phyloP scores from a whole-genome alignment of 2,888 invertebrate species.

The Lysandra bellargus region DNA sequence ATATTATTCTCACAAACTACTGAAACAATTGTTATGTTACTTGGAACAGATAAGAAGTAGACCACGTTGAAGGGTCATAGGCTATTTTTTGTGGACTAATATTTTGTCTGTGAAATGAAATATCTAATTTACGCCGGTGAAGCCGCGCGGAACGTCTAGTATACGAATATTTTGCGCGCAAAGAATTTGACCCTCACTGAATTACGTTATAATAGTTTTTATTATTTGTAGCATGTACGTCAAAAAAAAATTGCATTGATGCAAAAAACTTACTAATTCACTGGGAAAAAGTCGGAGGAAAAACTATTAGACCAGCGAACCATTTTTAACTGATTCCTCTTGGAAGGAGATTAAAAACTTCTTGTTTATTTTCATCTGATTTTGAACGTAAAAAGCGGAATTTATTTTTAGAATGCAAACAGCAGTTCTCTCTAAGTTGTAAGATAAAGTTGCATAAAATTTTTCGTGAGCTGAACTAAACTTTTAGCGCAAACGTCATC shows the following conservation, averaged over 20 bases:
- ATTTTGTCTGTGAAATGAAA: too few relatives aligned
- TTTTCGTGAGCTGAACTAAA: constrained; percentile 34
- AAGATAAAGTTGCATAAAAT: constrained; percentile 33
- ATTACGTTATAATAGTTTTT: too few relatives aligned
- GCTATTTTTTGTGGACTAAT: too few relatives aligned
- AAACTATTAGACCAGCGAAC: neutral
- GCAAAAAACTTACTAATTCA: neutral
- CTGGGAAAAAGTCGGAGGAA: neutral
- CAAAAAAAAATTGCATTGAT: neutral
- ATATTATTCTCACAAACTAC: too few relatives aligned
- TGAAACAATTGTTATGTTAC: too few relatives aligned
- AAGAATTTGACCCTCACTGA: too few relatives aligned
- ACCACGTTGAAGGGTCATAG: too few relatives aligned
- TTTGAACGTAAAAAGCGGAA: constrained; percentile 28
- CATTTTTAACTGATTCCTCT: neutral
- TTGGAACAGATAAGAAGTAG: too few relatives aligned
- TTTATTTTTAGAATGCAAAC: constrained; percentile 32
- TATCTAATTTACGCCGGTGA: too few relatives aligned
- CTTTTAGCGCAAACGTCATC: constrained; percentile 34
- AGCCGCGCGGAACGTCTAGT: too few relatives aligned
- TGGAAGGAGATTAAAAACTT: constrained; percentile 23
- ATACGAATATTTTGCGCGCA: too few relatives aligned
- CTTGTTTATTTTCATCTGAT: constrained; percentile 31
- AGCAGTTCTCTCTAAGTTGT: constrained; percentile 31
- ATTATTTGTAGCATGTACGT: too few relatives aligned